Evolutionary conservation across 2,888 invertebrate species (phyloP), one percentile per base, ranked within the genome.

Genomic region (Tetramorium bicarinatum): DNA sequence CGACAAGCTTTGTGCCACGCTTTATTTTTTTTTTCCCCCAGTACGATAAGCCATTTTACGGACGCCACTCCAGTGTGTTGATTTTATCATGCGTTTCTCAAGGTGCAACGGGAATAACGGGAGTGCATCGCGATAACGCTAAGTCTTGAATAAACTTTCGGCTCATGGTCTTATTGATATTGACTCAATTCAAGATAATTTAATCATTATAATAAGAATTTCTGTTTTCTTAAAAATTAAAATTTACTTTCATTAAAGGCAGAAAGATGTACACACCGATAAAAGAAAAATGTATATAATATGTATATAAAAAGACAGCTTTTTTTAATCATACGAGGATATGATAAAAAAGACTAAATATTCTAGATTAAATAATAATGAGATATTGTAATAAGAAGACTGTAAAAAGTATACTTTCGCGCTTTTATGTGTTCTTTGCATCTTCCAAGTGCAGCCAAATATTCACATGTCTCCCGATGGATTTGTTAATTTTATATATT

Each of bases 401-500:
- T 38, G 4, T 54, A 52, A 72, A 38, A 18, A 41, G 59, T 59
- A 44, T 25, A 21, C 3, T 38, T 38, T 15, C 0, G 2, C 34
- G 6, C 7, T 13, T 41, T 41, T 41, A n/a, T n/a, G 0, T 29
- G 18, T 29, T 15, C 15, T 47, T 47, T 66, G 9, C 9, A 15
- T 38, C 8, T 71, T 38, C 9, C 56, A 54, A 21, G 21, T 29
- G n/a, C 11, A 11, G 2, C 6, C 25, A 49, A 38, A 34, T 47
- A 13, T 41, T 29, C 13, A 21, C 38, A 18, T 38, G 64, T 66
- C 25, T 38, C n/a, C 25, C 66, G 52, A 41, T 52, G 52, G 2
- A 15, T 52, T 66, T 72, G 62, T 83, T 59, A 34, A 79, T 61
- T 62, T 52, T 15, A 64, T 56, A 21, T 21, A 79, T 71, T 41